Evolutionary conservation across 2,113 vertebrate genomes (phyloP).

Genomic region (Nothoprocta pentlandii): DNA sequence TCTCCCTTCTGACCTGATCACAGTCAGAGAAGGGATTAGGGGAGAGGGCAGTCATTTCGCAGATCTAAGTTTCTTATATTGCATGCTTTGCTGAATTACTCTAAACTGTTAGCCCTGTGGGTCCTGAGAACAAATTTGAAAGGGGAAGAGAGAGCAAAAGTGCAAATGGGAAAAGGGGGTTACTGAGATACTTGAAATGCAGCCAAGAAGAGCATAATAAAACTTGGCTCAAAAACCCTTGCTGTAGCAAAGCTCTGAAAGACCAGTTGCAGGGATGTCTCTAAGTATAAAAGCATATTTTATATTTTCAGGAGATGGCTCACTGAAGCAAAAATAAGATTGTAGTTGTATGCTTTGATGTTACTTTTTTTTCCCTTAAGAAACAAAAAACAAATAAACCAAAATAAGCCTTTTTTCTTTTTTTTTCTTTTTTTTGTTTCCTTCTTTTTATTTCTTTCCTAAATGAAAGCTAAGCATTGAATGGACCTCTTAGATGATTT

Average conservation of each 20-base stretch:
- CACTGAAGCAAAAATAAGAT: constrained; percentile 6
- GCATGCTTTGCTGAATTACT: constrained; percentile 27
- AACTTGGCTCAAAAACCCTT: background rate
- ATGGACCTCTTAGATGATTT: background rate
- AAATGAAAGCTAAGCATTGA: constrained; percentile 14
- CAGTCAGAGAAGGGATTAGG: background rate
- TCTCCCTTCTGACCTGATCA: constrained; percentile 23
- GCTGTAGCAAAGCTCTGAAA: constrained; percentile 4
- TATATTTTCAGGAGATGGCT: constrained; percentile 21
- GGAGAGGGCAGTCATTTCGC: constrained; percentile 35
- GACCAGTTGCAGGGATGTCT: constrained; percentile 47
- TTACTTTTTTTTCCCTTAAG: background rate
- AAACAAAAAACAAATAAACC: background rate
- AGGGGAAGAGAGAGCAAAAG: constrained; percentile 22
- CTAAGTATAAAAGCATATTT: constrained; percentile 50
- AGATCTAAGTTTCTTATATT: constrained; percentile 13
- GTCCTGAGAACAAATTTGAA: constrained; percentile 55
- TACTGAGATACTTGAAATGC: constrained; percentile 44
- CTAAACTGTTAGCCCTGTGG: constrained; percentile 24
- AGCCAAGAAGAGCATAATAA: constrained; percentile 53
- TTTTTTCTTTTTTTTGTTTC: background rate
- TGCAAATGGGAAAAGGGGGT: background rate
- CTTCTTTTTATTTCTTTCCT: background rate
- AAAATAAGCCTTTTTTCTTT: background rate
- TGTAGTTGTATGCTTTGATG: background rate